Base-by-base conservation (phyloP, 2,797 vertebrate species). In the Dendrocincla tyrannina region DNA sequence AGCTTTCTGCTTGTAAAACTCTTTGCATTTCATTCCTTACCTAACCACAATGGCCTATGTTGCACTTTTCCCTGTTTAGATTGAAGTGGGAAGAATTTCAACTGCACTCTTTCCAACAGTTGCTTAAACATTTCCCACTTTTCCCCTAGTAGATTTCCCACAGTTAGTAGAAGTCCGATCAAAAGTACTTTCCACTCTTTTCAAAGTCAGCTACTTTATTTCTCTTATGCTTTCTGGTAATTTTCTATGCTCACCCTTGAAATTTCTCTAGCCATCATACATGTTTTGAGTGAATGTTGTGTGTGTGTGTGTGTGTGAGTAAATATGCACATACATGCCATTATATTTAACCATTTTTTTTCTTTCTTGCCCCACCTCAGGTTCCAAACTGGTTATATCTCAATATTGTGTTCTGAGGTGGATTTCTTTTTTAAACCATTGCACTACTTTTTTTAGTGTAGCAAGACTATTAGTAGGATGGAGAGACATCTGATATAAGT, bases 71-170 rank as follows among this genome's bases (percentile, higher is more conserved):
- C 91, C 82, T 95, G 84, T 89, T 97, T 97, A 94, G 87, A 96
- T 93, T 97, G 93, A 95, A 96, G 86, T 93, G 95, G 91, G 96
- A 97, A 96, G 56, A 93, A 94, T 98, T 97, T 97, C 95, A 94
- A 10, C 84, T 89, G 77, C 81, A 67, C 85, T 86, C 59, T 93
- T 91, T 97, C 96, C 75, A 94, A 59, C 44, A 82, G 83, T 97
- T 97, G 95, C 93, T 97, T 94, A 94, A 96, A 95, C 88, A 79
- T 88, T 92, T 96, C 97, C 96, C 85, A 91, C 88, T 95, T 97
- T 97, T 63, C 58, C 67, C 74, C 14, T 76, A 89, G 75, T 81
- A 93, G 74, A 62, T 78, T 96, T 97, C 90, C 87, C 88, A 96
- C 60, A 93, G 82, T 72, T 80, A 79, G 59, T 74, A 92, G 89